Conservation (phyloP, 1,140 invertebrate genomes). For the Neelides sp. region DNA sequence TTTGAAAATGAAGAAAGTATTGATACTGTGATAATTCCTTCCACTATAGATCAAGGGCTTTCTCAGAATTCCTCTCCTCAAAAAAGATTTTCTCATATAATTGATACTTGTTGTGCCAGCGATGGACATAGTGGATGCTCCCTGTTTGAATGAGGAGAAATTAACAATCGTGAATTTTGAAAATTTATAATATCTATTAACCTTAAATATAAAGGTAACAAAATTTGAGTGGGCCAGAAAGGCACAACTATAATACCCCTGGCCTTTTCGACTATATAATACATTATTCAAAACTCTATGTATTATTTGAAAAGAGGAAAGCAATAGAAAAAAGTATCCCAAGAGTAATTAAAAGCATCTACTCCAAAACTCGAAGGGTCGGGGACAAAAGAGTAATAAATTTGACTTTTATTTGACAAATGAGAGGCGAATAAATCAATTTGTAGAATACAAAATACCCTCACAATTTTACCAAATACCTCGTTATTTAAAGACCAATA, state of each 20-base stretch:
- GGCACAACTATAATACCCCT: conserved; percentile 12
- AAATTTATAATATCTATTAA: background rate
- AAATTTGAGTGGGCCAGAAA: conserved; percentile 12
- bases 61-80: background rate
- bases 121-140: background rate
- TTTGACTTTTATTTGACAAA: background rate
- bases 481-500: background rate
- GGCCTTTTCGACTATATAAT: background rate
- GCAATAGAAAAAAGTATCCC: conserved; percentile 6
- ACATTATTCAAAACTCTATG: conserved; percentile 6
- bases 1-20: background rate
- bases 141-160: conserved; percentile 1
- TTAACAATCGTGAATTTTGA: background rate
- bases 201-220: conserved; percentile 9
- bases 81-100: background rate
- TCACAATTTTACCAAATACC: background rate
- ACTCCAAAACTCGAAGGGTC: background rate
- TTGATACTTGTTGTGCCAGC: conserved; percentile 1
- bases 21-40: too few species aligned
- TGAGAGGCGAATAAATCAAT: conserved; percentile 11
- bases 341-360: conserved; percentile 8
- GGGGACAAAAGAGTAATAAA: conserved; percentile 3
- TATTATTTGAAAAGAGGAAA: conserved; percentile 12
- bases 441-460: background rate
- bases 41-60: background rate